Percentiles rank a stretch among this genome's conserved stretches.
phyloP scores from a whole-genome alignment of 2,888 invertebrate species.

The Synanthedon andrenaeformis region DNA sequence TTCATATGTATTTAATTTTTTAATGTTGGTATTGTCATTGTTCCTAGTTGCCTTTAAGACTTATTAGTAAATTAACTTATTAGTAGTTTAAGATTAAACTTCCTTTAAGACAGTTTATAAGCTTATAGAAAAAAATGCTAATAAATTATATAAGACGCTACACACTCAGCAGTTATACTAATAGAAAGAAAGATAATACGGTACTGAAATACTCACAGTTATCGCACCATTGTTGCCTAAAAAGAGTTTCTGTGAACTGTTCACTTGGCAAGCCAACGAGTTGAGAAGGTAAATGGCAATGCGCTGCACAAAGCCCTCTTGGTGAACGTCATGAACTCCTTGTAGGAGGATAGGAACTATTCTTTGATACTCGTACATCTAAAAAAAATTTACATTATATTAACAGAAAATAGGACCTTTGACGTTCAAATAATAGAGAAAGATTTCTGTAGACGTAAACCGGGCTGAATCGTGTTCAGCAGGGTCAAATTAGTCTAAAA shows the following conservation, averaged over 20 bases:
- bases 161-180: too few relatives aligned
- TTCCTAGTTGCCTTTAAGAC: too few relatives aligned
- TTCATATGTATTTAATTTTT: too few relatives aligned
- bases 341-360: conserved; percentile 85
- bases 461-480: too few relatives aligned
- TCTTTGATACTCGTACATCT: conserved; percentile 92
- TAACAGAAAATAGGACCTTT: not conserved
- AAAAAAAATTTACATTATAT: conserved; percentile 8
- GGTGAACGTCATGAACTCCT: conserved; percentile 83
- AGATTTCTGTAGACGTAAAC: not conserved
- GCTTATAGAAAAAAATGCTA: too few relatives aligned
- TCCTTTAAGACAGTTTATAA: too few relatives aligned
- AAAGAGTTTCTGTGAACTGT: conserved; percentile 90
- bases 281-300: conserved; percentile 96
- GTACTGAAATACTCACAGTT: conserved; percentile 64
- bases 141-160: too few relatives aligned
- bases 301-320: conserved; percentile 92
- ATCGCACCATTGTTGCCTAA: conserved; percentile 92
- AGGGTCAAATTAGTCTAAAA: too few relatives aligned
- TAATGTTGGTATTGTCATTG: too few relatives aligned
- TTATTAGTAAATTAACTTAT: too few relatives aligned
- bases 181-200: not conserved
- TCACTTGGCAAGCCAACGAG: conserved; percentile 96
- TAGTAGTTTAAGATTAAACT: too few relatives aligned
- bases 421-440: not conserved